These are phyloP conservation scores for Eclectus roratus DNA, from an alignment of 2,113 vertebrate genomes.

Conservation along the genomic window DNA sequence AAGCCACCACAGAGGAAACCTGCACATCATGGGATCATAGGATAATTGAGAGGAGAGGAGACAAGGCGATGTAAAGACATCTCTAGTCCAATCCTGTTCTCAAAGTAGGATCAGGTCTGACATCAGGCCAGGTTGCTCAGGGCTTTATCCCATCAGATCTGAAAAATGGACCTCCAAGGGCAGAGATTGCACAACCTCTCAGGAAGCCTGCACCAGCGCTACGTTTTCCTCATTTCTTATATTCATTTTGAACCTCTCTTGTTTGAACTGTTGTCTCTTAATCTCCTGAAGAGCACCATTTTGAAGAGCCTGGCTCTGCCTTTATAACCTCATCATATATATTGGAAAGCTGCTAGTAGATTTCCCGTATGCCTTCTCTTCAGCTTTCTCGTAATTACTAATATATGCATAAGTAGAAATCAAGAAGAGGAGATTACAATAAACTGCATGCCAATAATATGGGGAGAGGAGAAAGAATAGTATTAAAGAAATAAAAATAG, in stretches of 20 bases:
- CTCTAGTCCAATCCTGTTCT: neutral
- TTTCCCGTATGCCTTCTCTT: neutral
- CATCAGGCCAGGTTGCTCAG: neutral
- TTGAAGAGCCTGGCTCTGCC: neutral
- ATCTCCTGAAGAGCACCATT: neutral
- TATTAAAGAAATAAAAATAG: neutral
- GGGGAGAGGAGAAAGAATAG: neutral
- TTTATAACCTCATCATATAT: neutral
- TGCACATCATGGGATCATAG: neutral
- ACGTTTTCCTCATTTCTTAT: neutral
- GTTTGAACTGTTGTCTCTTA: neutral
- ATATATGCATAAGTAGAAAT: neutral
- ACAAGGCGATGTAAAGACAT: rapidly evolving
- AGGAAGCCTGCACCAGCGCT: neutral
- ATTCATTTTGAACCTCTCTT: neutral
- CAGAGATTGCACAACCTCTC: neutral
- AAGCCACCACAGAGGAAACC: neutral
- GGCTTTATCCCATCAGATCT: neutral
- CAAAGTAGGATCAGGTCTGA: neutral
- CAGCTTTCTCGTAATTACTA: neutral
- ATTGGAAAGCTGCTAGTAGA: neutral
- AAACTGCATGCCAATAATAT: neutral
- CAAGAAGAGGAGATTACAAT: neutral
- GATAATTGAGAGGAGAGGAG: neutral
- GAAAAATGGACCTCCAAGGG: neutral